A percentile compares a stretch with the other conserved stretches of the same genome.
phyloP scores from a whole-genome alignment of 2,888 invertebrate genomes.

The Cyclophora punctaria region DNA sequence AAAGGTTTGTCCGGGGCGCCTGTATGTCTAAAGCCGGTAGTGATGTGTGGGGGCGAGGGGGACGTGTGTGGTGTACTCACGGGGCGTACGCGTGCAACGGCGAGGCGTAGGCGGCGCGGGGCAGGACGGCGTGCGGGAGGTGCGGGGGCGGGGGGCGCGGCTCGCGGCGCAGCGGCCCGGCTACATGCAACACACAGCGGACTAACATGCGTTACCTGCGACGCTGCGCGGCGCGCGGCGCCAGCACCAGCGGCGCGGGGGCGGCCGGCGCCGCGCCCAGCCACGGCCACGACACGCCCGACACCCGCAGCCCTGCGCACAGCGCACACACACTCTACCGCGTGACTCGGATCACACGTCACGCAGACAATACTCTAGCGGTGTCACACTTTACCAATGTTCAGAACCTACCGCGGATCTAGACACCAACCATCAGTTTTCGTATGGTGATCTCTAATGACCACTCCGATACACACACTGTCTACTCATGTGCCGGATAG shows the following conservation, averaged over 20 bases:
- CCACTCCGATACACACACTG: too few relatives aligned
- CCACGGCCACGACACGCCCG: slow-evolving; percentile 86
- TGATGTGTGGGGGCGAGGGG: not conserved
- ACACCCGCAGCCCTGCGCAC: slow-evolving; percentile 84
- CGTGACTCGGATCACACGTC: not conserved
- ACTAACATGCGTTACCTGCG: slow-evolving; percentile 77
- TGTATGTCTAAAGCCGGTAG: too few relatives aligned
- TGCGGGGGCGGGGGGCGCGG: slow-evolving; percentile 77
- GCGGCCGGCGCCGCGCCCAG: slow-evolving; percentile 77
- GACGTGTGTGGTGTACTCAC: slow-evolving; percentile 77
- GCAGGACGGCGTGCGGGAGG: slow-evolving; percentile 83
- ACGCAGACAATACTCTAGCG: not conserved
- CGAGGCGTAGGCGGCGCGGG: slow-evolving; percentile 82
- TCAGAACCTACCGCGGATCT: too few relatives aligned
- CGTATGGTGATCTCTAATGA: too few relatives aligned
- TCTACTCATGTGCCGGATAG: too few relatives aligned
- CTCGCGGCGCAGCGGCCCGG: slow-evolving; percentile 81
- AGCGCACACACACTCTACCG: slow-evolving; percentile 45
- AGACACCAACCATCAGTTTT: too few relatives aligned
- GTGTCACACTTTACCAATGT: too few relatives aligned
- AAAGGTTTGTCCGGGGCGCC: too few relatives aligned
- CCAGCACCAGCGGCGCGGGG: slow-evolving; percentile 81
- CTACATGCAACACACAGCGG: slow-evolving; percentile 69
- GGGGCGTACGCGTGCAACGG: slow-evolving; percentile 93
- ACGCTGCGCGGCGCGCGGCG: slow-evolving; percentile 83